phyloP scores from a whole-genome alignment of 2,888 invertebrate species.

The Coenonympha glycerion region DNA sequence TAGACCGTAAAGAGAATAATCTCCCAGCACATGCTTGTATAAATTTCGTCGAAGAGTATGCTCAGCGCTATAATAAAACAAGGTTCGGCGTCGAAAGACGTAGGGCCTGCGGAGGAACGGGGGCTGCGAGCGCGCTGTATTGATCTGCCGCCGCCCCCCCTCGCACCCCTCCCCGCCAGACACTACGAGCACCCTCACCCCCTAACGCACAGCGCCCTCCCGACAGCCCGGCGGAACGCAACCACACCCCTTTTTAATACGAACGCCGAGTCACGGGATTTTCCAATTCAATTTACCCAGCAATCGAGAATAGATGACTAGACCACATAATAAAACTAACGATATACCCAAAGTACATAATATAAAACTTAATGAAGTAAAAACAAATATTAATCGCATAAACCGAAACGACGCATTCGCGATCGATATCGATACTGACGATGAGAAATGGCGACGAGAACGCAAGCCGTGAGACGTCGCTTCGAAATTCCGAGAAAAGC shows the following conservation, averaged over 20 bases:
- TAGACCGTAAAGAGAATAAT: constrained; percentile 34
- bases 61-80: constrained; percentile 70
- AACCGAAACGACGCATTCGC: constrained; percentile 5
- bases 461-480: background rate
- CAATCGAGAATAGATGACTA: constrained; percentile 42
- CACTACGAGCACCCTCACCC: constrained; percentile 58
- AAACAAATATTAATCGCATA: constrained; percentile 4
- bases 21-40: constrained; percentile 60
- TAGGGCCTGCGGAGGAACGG: constrained; percentile 67
- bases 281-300: constrained; percentile 69
- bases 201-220: constrained; percentile 39
- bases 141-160: constrained; percentile 33
- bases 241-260: constrained; percentile 72
- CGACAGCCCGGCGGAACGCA: constrained; percentile 52
- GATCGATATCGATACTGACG: constrained; percentile 9
- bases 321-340: background rate
- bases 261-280: constrained; percentile 69
- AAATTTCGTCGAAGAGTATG: constrained; percentile 67
- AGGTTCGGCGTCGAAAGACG: constrained; percentile 73
- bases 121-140: constrained; percentile 47
- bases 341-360: background rate
- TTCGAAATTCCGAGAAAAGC: constrained; percentile 20
- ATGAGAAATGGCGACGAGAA: background rate
- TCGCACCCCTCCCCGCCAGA: constrained; percentile 49
- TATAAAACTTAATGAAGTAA: background rate